Evolutionary conservation across 2,888 invertebrate genomes (phyloP), one percentile per base, ranked within the genome.

Genomic region (Machimus rusticus): DNA sequence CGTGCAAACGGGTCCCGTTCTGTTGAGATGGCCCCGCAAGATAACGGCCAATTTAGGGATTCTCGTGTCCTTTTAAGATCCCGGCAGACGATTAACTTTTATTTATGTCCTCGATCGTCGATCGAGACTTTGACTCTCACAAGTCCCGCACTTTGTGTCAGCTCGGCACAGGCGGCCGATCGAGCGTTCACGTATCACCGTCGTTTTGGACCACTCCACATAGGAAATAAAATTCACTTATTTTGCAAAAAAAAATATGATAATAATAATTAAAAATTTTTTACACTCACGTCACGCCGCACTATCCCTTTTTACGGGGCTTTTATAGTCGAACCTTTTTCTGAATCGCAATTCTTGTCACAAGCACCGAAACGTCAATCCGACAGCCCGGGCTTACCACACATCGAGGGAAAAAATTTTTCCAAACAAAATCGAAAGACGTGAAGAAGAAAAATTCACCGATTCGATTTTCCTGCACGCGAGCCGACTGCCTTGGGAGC

Each of bases 21-120:
- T 28, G 19, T 5, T 55, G 19, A 86, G 86, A 86, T 86, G 89
- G 88, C 88, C 88, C 87, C 76, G 46, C 31, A 14, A 88, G 90
- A 90, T 90, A 89, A 88, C 87, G 79, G 87, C 88, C 89, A 90
- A 89, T 90, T 90, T 89, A 89, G 89, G 89, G 89, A 89, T 89
- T 88, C 89, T 88, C 86, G 87, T 89, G 89, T 90, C 88, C 88
- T 89, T 89, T 89, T 89, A 88, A 89, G 89, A 89, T 90, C 87
- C 76, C 76, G 87, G 86, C 88, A 88, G 85, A 88, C 86, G 87
- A 90, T 89, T 89, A 89, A 88, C 89, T 89, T 46, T 88, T 89
- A 87, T 88, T 88, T 87, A 88, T 88, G 66, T 88, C 66, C 66
- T 19, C 66, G 66, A 28, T 66, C 66, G 8, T 23, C 23, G 66